Base-by-base conservation (phyloP, 2,888 invertebrate species). In the Graphium colonna region DNA sequence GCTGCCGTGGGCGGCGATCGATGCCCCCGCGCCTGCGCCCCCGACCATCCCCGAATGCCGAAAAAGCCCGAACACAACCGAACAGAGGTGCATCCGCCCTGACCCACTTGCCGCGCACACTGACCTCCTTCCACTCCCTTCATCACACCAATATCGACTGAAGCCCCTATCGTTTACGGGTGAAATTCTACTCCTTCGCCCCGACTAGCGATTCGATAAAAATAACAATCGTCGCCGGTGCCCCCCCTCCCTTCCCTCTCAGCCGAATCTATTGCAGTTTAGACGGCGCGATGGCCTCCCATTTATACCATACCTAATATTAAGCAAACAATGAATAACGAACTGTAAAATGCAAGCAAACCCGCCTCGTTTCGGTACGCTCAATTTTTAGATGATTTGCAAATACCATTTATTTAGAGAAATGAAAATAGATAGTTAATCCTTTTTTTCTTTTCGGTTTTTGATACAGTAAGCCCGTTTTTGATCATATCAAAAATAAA, bases 41-140 rank as follows among this genome's bases (percentile, higher is more conserved):
- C 70, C 67, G 60, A 64, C 60, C 41, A 57, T 65, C 56, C 69
- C 77, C 79, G 67, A 75, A 65, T 69, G 69, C 59, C 68, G 62
- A 77, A 83, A 81, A 77, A 67, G 64, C 69, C 70, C 78, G 82
- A 79, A 58, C 17, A 7, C 79, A 75, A 73, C 58, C 62, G 57
- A 56, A 48, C 45, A 26, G 61, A 60, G 70, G 64, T 69, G 69
- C 69, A 68, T 64, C 75, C 79, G 79, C 83, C 78, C 77, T 88
- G 88, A 87, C 88, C 88, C 73, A 85, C 68, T 86, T 88, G 74
- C 72, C 65, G 75, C 76, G 79, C 81, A 83, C 82, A 82, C 66
- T 68, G 68, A 68, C 68, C 68, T 69, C 69, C 65, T 68, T 66
- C 61, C 59, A 62, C 63, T 62, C 62, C 64, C 66, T 64, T 66